Conservation (phyloP, 2,113 vertebrate species). For the Phrynosoma blainvillii region DNA sequence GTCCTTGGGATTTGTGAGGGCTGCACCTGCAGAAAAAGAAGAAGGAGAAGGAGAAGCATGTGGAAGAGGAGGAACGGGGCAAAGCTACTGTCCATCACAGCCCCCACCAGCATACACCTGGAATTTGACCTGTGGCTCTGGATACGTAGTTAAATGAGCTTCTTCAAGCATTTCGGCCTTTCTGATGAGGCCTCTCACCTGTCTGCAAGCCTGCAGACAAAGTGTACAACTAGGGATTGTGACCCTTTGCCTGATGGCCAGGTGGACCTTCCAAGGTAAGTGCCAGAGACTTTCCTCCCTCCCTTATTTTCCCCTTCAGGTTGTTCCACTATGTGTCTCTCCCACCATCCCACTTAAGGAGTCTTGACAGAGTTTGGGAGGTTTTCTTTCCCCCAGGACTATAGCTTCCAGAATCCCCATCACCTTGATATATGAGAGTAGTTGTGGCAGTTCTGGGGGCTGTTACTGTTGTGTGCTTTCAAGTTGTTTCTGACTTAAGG, state of each 20-base stretch:
- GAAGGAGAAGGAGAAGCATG: not conserved
- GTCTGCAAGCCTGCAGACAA: slow-evolving; percentile 20
- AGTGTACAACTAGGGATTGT: slow-evolving; percentile 57
- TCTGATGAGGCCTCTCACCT: slow-evolving; percentile 67
- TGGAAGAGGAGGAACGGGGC: not conserved
- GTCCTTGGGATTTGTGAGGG: not conserved
- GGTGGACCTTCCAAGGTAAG: slow-evolving; percentile 74
- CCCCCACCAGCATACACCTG: not conserved
- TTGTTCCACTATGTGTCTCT: not conserved
- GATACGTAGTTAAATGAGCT: slow-evolving; percentile 15
- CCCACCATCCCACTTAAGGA: not conserved
- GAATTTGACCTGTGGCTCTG: not conserved
- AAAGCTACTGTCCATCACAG: not conserved
- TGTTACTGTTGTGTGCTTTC: no score
- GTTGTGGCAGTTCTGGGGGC: no score
- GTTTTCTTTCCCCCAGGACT: no score
- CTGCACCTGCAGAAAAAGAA: not conserved
- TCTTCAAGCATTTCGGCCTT: not conserved
- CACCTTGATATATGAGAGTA: no score
- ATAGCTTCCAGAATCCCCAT: no score
- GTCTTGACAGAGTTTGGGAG: no score
- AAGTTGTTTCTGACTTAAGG: no score
- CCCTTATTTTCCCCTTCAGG: not conserved
- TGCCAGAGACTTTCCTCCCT: not conserved
- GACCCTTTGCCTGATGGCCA: slow-evolving; percentile 65